phyloP scores from a whole-genome alignment of 2,113 vertebrate species.

The Promerops cafer region DNA sequence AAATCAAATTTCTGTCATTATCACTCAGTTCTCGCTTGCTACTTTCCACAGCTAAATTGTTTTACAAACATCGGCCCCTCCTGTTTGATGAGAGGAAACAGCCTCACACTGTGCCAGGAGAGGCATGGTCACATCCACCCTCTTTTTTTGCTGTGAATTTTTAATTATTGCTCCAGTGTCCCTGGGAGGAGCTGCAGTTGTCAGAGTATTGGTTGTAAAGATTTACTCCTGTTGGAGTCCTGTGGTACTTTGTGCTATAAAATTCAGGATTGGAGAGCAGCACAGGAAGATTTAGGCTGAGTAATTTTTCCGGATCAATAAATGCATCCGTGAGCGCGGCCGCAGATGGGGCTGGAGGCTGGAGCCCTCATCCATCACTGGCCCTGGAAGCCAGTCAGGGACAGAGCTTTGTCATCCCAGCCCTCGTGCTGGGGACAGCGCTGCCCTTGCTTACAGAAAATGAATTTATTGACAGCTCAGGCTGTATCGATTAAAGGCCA shows the following conservation, averaged over 20 bases:
- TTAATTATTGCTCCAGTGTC: slow-evolving; percentile 36
- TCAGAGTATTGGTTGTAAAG: slow-evolving; percentile 3
- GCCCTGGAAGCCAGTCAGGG: background rate
- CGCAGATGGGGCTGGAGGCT: background rate
- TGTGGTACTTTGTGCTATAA: background rate
- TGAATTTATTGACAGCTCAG: background rate
- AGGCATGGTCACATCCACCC: background rate
- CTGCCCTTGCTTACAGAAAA: background rate
- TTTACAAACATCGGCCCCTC: background rate
- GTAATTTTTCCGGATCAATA: background rate
- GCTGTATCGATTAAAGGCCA: background rate
- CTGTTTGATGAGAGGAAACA: background rate
- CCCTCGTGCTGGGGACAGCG: background rate
- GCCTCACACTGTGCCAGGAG: background rate
- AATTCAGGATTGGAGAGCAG: background rate
- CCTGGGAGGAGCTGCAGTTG: background rate
- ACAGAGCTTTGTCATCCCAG: background rate
- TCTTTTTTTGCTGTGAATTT: background rate
- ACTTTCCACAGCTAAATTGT: background rate
- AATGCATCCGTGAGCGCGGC: background rate
- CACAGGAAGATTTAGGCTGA: background rate
- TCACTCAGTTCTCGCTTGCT: background rate
- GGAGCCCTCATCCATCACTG: background rate
- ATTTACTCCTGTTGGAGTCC: slow-evolving; percentile 4
- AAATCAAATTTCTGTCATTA: rapidly evolving